Evolutionary conservation across 2,888 invertebrate species (phyloP), one percentile per base, ranked within the genome.

Genomic region (Drosophila lacicola): DNA sequence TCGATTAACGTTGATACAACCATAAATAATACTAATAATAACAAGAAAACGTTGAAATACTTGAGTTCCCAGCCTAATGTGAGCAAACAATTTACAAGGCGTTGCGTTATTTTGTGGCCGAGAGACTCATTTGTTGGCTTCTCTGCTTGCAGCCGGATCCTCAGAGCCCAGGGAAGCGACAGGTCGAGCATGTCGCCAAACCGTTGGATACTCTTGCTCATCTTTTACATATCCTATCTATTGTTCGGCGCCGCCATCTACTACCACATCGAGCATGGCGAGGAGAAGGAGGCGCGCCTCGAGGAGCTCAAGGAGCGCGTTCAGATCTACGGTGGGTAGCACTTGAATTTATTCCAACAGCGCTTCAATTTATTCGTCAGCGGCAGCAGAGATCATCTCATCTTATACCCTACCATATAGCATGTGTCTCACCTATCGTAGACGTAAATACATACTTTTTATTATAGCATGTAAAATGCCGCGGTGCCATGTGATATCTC

Each of bases 181-280:
- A 70, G 42, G 54, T 47, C 70, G 70, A 82, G 89, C 92, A 96
- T 96, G 96, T 95, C 96, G 91, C 96, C 95, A 91, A 96, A 95
- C 94, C 96, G 96, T 93, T 95, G 96, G 94, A 94, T 96, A 75
- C 95, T 95, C 79, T 94, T 96, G 93, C 93, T 96, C 81, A 94
- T 95, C 80, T 94, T 96, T 82, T 96, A 96, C 90, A 94, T 96
- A 66, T 94, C 95, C 67, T 97, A 97, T 90, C 93, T 97, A 78
- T 93, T 97, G 84, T 94, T 97, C 67, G 97, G 97, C 10, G 97
- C 97, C n/a, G 95, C 95, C 73, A 95, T 97, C 82, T 97, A 97
- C 92, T 96, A 96, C 93, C 95, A 95, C 89, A 95, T 97, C 82
- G 97, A 97, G 93, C 95, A 95, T 87, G 94, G 94, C 36, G 92